Base-by-base conservation (phyloP, 1,140 invertebrate species). In the Ceratina japonica region DNA sequence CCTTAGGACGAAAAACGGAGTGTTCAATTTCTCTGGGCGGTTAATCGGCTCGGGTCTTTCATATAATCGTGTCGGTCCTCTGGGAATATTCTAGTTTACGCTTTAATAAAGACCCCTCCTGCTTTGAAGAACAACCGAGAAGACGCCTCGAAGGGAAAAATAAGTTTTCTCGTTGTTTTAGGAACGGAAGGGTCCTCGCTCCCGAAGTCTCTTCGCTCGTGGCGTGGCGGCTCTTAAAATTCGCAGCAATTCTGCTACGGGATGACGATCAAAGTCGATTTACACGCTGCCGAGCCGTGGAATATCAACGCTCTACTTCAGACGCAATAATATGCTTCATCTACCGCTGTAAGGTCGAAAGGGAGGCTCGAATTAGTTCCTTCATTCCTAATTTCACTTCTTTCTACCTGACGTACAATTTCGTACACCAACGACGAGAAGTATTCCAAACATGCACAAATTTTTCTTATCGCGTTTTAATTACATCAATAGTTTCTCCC, bases 241-340 rank as follows among this genome's bases (percentile, higher is more conserved):
- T 84, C 72, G 56, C 56, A 52, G 82, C 73, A 70, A 81, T 81
- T 79, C 58, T 59, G 20, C 54, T 52, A 59, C 12, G 82, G 44
- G 77, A 81, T 58, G 73, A 75, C 37, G 79, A 84, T 84, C 65
- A 79, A 85, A 82, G 75, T 71, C 61, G 62, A 76, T 77, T 85
- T 84, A 66, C 63, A 22, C 58, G 59, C 15, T 49, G 8, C 10
- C 37, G 27, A 75, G 59, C 15, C 54, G 4, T 10, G 52, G 27
- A 75, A 37, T 49, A 56, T 63, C 49, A 27, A 70, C 52, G 64
- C 20, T 71, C 62, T 16, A 1, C n/a, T 58, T 44, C 63, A 13
- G 13, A 12, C 24, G 15, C 24, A 37, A 75, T 74, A 76, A 82
- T 80, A 80, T 69, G 61, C n/a, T 20, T 74, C 65, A 20, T 79